Conservation (phyloP, 1,140 invertebrate species). For the Cepaea nemoralis region DNA sequence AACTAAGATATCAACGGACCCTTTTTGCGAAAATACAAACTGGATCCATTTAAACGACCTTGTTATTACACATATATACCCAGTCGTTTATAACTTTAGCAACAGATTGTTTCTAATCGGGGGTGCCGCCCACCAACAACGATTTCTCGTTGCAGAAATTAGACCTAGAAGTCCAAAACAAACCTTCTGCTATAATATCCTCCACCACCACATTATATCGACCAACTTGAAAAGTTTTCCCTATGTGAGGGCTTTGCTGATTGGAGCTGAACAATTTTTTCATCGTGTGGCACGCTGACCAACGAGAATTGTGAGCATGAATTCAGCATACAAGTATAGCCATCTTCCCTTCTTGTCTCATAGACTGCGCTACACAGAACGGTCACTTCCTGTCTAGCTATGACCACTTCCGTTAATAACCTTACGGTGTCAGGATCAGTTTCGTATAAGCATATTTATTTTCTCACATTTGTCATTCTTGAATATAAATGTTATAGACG, state of each 20-base stretch:
- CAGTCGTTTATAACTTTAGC: no score
- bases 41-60: no score
- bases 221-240: conserved; percentile 85
- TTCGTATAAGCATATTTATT: not conserved
- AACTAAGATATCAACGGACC: no score
- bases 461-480: not conserved
- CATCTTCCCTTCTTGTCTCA: conserved; percentile 34
- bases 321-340: conserved; percentile 16
- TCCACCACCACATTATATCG: conserved; percentile 85
- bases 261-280: conserved; percentile 84
- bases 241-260: conserved; percentile 80
- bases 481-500: not conserved
- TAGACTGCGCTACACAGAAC: conserved; percentile 5
- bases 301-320: conserved; percentile 10
- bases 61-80: no score
- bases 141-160: not conserved
- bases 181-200: conserved; percentile 91
- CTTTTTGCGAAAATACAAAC: no score
- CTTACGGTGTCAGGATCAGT: not conserved
- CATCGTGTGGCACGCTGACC: conserved; percentile 73
- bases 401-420: conserved; percentile 27
- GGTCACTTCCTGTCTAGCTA: conserved; percentile 39
- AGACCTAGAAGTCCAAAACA: conserved; percentile 49
- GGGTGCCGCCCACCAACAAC: not conserved
- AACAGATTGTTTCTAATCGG: no score